phyloP scores from a whole-genome alignment of 1,140 invertebrate species.

The Brachionus plicatilis region DNA sequence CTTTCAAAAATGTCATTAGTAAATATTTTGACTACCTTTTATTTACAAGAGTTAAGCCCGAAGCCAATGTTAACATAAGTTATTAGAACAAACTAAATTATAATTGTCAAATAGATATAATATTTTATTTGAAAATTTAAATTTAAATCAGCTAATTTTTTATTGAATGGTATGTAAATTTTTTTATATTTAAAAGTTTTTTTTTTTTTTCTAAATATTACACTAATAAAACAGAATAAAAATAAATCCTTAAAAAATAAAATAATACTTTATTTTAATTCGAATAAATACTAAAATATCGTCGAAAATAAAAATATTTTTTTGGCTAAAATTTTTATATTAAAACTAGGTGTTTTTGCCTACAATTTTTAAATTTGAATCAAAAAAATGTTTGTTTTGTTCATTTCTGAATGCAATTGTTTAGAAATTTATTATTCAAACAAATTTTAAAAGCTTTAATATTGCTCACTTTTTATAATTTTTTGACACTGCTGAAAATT shows the following conservation, averaged over 20 bases:
- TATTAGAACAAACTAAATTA: background rate
- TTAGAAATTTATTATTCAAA: no score
- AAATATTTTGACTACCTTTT: background rate
- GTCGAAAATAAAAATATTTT: background rate
- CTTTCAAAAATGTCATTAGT: background rate
- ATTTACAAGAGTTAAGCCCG: background rate
- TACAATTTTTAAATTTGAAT: no score
- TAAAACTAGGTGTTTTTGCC: no score
- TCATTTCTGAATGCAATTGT: no score
- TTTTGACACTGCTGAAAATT: no score
- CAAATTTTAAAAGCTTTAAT: no score
- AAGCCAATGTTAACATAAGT: background rate
- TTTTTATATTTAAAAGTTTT: background rate
- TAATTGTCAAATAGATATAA: background rate
- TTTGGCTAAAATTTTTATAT: background rate
- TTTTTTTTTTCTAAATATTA: background rate
- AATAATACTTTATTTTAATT: background rate
- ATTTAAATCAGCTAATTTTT: background rate
- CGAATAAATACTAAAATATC: background rate
- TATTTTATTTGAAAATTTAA: background rate
- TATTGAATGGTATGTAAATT: background rate
- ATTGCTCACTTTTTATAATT: no score
- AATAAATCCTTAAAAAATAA: background rate
- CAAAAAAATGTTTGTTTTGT: no score
- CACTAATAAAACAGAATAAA: background rate